phyloP scores from a whole-genome alignment of 1,140 invertebrate genomes.

The Belonocnema kinseyi region DNA sequence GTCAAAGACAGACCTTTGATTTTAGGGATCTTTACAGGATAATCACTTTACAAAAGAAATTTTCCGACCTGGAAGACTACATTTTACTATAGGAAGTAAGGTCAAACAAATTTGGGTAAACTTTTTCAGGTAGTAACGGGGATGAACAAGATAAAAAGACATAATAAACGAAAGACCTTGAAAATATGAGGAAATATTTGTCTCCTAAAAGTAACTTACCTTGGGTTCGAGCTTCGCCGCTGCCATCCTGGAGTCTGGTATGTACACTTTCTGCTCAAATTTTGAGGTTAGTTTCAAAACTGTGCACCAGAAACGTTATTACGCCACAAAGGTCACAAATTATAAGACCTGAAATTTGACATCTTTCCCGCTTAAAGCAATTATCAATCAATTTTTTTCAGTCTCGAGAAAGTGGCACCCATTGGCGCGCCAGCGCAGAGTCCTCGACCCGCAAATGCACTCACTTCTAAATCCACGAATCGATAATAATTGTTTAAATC shows the following conservation, averaged over 20 bases:
- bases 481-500: slow-evolving; percentile 2
- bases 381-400: not conserved
- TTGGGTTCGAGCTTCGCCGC: slow-evolving; percentile 49
- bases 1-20: too few species aligned
- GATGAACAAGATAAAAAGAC: too few species aligned
- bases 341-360: not conserved
- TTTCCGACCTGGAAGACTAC: too few species aligned
- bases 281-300: slow-evolving; percentile 7
- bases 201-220: slow-evolving; percentile 41
- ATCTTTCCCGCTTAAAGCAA: slow-evolving; percentile 17
- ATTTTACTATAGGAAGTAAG: too few species aligned
- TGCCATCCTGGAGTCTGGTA: slow-evolving; percentile 33
- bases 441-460: not conserved
- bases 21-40: too few species aligned
- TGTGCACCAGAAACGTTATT: not conserved
- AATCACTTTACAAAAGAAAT: too few species aligned
- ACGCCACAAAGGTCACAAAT: slow-evolving; percentile 17
- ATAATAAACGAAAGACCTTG: too few species aligned
- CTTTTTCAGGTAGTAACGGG: too few species aligned
- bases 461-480: slow-evolving; percentile 18
- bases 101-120: too few species aligned
- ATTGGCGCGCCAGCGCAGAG: slow-evolving; percentile 26
- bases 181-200: slow-evolving; percentile 21
- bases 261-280: not conserved
- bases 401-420: not conserved